Percentiles rank a stretch among this genome's conserved stretches.
Evolutionary conservation across 2,797 vertebrate species (phyloP).

Genomic region (Gambelia wislizenii): DNA sequence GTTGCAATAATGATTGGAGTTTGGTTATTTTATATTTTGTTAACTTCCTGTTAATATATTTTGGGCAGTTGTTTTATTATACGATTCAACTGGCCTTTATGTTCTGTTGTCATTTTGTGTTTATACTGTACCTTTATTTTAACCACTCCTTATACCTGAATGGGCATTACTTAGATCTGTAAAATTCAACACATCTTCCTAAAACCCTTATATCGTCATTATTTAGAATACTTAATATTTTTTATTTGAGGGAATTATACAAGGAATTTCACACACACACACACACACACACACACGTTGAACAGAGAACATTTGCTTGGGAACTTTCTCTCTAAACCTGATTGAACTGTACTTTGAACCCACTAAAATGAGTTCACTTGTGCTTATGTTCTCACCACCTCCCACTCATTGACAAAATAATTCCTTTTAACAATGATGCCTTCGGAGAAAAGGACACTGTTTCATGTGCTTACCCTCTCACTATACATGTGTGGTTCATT

Average conservation of each 20-base stretch:
- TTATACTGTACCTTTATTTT: background rate
- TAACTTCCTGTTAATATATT: background rate
- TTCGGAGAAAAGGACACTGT: slow-evolving; percentile 53
- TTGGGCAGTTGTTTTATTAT: slow-evolving; percentile 9
- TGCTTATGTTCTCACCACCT: slow-evolving; percentile 49
- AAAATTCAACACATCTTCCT: background rate
- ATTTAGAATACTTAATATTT: too few species aligned
- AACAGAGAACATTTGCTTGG: background rate
- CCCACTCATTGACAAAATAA: slow-evolving; percentile 54
- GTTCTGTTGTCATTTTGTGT: background rate
- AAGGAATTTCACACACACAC: too few species aligned
- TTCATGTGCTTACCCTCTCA: background rate
- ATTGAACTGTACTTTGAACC: background rate
- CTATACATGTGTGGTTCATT: background rate
- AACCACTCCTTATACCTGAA: background rate
- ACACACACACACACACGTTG: too few species aligned
- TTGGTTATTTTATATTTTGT: background rate
- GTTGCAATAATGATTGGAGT: background rate
- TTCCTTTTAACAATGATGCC: slow-evolving; percentile 43
- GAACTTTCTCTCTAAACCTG: background rate
- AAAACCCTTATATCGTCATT: too few species aligned
- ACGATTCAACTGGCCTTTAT: slow-evolving; percentile 17
- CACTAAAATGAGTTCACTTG: background rate
- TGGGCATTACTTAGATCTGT: background rate
- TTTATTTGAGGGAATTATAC: too few species aligned